Conservation (phyloP, 2,888 invertebrate genomes). For the Pyrrhia umbra region DNA sequence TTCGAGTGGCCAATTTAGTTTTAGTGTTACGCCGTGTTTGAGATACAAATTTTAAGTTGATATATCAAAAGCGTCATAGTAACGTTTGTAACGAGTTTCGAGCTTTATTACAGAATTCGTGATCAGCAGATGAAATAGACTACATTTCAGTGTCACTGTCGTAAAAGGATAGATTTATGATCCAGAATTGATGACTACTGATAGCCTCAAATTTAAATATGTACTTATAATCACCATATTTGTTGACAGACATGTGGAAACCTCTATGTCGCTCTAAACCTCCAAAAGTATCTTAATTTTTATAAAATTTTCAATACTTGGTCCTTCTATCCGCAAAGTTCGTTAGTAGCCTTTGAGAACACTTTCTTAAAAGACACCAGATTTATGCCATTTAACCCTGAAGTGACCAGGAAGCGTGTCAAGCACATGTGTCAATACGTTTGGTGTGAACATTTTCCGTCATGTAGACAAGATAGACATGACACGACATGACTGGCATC, state of each 20-base stretch:
- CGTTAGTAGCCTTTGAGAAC: conserved; percentile 1
- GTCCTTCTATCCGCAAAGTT: conserved; percentile 11
- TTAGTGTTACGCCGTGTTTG: conserved; percentile 82
- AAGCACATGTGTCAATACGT: conserved; percentile 37
- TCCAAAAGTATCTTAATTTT: no score
- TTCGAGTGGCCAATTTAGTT: conserved; percentile 87
- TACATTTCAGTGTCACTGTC: background rate
- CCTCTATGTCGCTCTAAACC: no score
- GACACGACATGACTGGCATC: conserved; percentile 47
- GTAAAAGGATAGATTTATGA: no score
- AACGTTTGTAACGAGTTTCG: conserved; percentile 44
- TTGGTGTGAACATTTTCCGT: conserved; percentile 21
- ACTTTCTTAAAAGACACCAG: conserved; percentile 20
- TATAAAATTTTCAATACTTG: background rate
- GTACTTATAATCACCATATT: no score
- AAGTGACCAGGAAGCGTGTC: conserved; percentile 34
- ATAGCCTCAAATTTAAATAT: no score
- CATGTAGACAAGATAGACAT: conserved; percentile 35
- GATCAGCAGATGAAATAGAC: conserved; percentile 23
- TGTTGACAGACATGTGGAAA: no score
- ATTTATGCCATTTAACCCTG: conserved; percentile 30
- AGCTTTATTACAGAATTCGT: conserved; percentile 37
- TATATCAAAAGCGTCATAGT: conserved; percentile 62
- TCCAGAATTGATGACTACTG: no score
- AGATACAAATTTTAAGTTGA: conserved; percentile 72